These are phyloP conservation scores for Magallana ariakensis DNA, from an alignment of 1,140 invertebrate species.

Conservation along the genomic window DNA sequence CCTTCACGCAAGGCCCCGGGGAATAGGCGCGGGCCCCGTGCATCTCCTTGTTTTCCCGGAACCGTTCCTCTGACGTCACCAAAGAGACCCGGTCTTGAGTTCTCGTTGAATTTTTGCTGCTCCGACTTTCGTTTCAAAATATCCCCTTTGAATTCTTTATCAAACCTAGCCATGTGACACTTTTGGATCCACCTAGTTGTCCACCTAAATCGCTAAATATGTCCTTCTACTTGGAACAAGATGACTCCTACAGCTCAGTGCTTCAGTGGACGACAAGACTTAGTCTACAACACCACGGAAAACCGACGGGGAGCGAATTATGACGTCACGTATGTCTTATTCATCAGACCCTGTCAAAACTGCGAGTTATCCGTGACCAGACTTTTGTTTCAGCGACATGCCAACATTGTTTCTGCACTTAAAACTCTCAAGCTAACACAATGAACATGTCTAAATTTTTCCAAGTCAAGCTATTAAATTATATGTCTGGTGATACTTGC, in stretches of 20 bases:
- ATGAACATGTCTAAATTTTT: background rate
- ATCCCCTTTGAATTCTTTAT: background rate
- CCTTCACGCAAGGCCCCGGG: background rate
- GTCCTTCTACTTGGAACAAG: too few relatives aligned
- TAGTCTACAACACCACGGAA: background rate
- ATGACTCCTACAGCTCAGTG: too few relatives aligned
- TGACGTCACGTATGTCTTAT: background rate
- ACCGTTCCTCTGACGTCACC: background rate
- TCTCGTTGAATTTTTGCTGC: background rate
- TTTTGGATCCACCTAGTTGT: too few relatives aligned
- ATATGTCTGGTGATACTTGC: too few relatives aligned
- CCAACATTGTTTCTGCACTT: background rate
- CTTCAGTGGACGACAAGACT: background rate
- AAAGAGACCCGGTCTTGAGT: too few relatives aligned
- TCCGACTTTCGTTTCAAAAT: background rate
- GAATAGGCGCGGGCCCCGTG: background rate
- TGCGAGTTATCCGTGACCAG: background rate
- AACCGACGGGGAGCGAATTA: background rate
- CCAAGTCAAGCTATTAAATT: too few relatives aligned
- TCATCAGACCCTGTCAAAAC: constrained; percentile 14
- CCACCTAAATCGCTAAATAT: too few relatives aligned
- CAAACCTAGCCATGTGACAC: background rate
- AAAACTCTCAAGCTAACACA: background rate
- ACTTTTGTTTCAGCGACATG: background rate
- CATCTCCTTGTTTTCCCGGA: background rate